Base-by-base conservation (phyloP, 2,888 invertebrate genomes). In the Dynastes grantii region DNA sequence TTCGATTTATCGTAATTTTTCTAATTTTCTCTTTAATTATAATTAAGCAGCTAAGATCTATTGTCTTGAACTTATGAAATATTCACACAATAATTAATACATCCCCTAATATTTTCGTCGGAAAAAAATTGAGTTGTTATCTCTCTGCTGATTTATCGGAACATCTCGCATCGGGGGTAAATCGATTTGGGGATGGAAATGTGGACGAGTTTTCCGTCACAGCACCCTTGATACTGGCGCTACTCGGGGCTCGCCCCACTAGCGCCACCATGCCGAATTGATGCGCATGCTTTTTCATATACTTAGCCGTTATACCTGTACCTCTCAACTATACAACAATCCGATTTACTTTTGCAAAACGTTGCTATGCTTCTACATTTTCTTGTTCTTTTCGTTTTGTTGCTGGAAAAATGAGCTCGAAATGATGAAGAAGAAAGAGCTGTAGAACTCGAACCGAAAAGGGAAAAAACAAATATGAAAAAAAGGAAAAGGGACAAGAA, bases 171-270 rank as follows among this genome's bases (percentile, higher is more conserved):
- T 45, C 45, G 45, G 45, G 45, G 27, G 58, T 22, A 77, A 77
- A 86, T 85, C 84, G 85, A 86, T 85, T 45, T 82, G 81, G 82
- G 82, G 80, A 81, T 81, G 82, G 79, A 83, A 84, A 84, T 81
- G 81, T 80, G 83, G 85, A 84, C 84, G 84, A 83, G 83, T 83
- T 83, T 84, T 83, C 82, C 84, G 81, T 84, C 85, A 84, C 83
- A 83, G 85, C 86, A 85, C 85, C 85, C 87, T 85, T 85, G 84
- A 84, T 85, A 87, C 87, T 87, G 86, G 85, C 85, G 84, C 85
- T 85, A 83, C 83, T 84, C 83, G 82, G 84, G 85, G 84, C 84
- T 85, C 84, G 85, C 86, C 86, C 84, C 85, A 85, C 86, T 85
- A 83, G 84, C 84, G 83, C 83, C 83, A 79, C 81, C 81, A 79